phyloP scores from a whole-genome alignment of 2,797 vertebrate genomes.

The Typhlichthys eigenmanni region DNA sequence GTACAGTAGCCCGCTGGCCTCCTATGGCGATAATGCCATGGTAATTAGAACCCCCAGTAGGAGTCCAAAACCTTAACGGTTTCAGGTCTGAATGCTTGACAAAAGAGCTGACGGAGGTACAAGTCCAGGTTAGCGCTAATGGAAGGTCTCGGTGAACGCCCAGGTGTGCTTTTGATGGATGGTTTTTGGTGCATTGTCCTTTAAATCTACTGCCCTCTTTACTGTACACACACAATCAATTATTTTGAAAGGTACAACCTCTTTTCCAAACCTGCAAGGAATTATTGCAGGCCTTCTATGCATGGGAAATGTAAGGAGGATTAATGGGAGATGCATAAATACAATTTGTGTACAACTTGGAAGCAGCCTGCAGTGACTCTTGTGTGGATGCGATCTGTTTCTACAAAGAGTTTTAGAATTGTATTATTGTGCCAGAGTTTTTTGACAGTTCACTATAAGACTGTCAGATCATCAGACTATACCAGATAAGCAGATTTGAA shows the following conservation, averaged over 20 bases:
- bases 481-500: too few relatives aligned
- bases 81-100: constrained; percentile 47
- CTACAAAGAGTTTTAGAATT: too few relatives aligned
- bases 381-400: too few relatives aligned
- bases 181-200: constrained; percentile 44
- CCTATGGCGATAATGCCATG: constrained; percentile 51
- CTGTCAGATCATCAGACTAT: too few relatives aligned
- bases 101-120: constrained; percentile 38
- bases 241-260: constrained; percentile 29
- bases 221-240: constrained; percentile 58
- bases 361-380: too few relatives aligned
- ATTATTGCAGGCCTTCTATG: constrained; percentile 26
- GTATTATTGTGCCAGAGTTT: too few relatives aligned
- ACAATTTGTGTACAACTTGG: not conserved
- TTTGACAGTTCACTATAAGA: too few relatives aligned
- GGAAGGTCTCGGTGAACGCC: constrained; percentile 45
- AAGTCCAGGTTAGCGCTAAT: constrained; percentile 54
- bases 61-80: constrained; percentile 47
- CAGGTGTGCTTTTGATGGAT: constrained; percentile 61
- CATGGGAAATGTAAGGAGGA: too few relatives aligned
- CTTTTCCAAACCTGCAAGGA: constrained; percentile 56
- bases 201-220: constrained; percentile 55
- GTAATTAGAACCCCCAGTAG: constrained; percentile 66
- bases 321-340: not conserved
- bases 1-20: constrained; percentile 48